phyloP scores from a whole-genome alignment of 2,888 invertebrate species.

The Lepidochrysops patricia region DNA sequence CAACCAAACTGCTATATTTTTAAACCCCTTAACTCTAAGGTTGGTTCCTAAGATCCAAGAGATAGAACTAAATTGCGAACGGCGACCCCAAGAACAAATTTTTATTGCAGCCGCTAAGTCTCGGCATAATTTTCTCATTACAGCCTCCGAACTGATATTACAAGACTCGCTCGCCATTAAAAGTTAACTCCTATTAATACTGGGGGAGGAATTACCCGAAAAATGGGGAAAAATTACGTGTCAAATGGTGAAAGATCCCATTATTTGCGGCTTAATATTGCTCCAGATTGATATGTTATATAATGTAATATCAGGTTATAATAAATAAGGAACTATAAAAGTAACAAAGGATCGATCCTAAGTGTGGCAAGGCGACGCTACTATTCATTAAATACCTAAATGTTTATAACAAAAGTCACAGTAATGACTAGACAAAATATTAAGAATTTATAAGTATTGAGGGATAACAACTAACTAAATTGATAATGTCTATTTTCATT shows the following conservation, averaged over 20 bases:
- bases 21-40: background rate
- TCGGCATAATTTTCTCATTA: constrained; percentile 70
- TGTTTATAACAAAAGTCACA: no score
- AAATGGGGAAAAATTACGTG: constrained; percentile 7
- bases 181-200: constrained; percentile 22
- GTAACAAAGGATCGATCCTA: no score
- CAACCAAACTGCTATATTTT: no score
- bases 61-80: constrained; percentile 7
- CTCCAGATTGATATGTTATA: background rate
- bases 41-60: background rate
- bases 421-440: no score
- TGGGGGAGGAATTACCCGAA: constrained; percentile 6
- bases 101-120: constrained; percentile 66
- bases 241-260: background rate
- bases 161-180: constrained; percentile 39
- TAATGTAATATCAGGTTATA: background rate
- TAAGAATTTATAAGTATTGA: no score
- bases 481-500: no score
- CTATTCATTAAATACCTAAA: no score
- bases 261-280: background rate
- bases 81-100: constrained; percentile 54
- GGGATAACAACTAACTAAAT: no score
- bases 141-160: constrained; percentile 33
- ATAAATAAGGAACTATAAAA: no score
- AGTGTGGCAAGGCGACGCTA: no score